A percentile compares a stretch with the other conserved stretches of the same genome.
phyloP scores from a whole-genome alignment of 2,888 invertebrate genomes.

The Hypselothyrea guttata region DNA sequence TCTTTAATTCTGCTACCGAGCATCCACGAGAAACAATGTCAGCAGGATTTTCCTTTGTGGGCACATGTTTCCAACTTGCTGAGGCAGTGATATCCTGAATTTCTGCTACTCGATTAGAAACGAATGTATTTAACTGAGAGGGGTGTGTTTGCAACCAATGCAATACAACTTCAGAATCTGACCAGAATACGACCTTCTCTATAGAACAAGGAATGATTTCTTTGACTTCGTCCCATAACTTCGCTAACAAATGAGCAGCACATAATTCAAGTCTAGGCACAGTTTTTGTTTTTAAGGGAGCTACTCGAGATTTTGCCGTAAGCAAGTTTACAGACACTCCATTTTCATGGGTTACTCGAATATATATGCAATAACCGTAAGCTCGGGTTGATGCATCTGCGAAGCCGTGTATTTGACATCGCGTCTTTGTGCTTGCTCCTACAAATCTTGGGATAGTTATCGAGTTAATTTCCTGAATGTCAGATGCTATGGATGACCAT shows the following conservation, averaged over 20 bases:
- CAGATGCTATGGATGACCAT: too few species aligned
- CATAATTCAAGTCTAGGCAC: not conserved
- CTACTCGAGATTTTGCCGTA: not conserved
- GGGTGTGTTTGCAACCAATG: not conserved
- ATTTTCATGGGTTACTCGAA: not conserved
- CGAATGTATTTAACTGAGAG: not conserved
- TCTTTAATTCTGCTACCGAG: too few species aligned
- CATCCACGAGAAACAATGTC: not conserved
- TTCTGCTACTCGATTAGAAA: not conserved
- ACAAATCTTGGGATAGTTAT: constrained; percentile 2
- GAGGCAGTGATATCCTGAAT: too few species aligned
- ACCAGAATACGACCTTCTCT: not conserved
- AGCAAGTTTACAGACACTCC: not conserved
- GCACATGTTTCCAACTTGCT: too few species aligned
- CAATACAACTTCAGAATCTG: not conserved
- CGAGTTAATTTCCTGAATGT: not conserved
- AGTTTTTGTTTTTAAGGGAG: not conserved
- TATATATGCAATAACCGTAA: constrained; percentile 9
- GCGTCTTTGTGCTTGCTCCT: not conserved
- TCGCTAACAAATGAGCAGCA: not conserved
- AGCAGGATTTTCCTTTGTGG: not conserved
- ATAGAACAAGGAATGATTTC: not conserved
- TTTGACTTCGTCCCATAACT: not conserved
- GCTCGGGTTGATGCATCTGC: constrained; percentile 9
- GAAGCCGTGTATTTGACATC: constrained; percentile 4